Percentiles rank a stretch among this genome's conserved stretches.
phyloP scores from a whole-genome alignment of 2,888 invertebrate species.

The Deilephila porcellus region DNA sequence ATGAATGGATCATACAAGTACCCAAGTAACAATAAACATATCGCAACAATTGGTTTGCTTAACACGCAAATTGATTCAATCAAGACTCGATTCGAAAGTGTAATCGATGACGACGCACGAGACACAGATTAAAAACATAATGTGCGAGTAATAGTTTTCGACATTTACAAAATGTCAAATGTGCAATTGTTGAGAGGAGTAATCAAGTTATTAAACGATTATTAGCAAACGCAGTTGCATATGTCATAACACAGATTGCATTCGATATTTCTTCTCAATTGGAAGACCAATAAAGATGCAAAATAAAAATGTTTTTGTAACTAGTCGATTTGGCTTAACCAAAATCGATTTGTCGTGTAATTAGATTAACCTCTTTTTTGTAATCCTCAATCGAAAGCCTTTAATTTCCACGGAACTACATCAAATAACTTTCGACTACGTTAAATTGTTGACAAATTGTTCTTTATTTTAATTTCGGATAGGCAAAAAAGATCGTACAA shows the following conservation, averaged over 20 bases:
- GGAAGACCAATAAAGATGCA: not conserved
- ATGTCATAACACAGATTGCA: constrained; percentile 8
- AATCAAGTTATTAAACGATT: not conserved
- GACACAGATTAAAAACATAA: constrained; percentile 20
- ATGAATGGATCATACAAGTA: not conserved
- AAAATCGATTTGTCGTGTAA: not conserved
- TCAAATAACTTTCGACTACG: not conserved
- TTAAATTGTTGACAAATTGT: not conserved
- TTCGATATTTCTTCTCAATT: not conserved
- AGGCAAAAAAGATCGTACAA: no score
- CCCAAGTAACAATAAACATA: constrained; percentile 15
- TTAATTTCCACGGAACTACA: not conserved
- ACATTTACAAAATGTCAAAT: constrained; percentile 19
- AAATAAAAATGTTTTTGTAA: not conserved
- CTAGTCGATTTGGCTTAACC: not conserved
- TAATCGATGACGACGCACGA: constrained; percentile 20
- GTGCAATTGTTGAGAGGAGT: not conserved
- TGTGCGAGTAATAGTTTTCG: constrained; percentile 8
- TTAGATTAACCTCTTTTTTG: not conserved
- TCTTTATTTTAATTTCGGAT: no score
- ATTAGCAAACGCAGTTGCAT: not conserved
- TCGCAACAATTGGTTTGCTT: constrained; percentile 9
- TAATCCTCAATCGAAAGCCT: constrained; percentile 3
- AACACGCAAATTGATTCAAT: constrained; percentile 1
- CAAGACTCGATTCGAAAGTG: constrained; percentile 11